Evolutionary conservation across 1,140 invertebrate species (phyloP), one percentile per base, ranked within the genome.

Genomic region (Papilio machaon): DNA sequence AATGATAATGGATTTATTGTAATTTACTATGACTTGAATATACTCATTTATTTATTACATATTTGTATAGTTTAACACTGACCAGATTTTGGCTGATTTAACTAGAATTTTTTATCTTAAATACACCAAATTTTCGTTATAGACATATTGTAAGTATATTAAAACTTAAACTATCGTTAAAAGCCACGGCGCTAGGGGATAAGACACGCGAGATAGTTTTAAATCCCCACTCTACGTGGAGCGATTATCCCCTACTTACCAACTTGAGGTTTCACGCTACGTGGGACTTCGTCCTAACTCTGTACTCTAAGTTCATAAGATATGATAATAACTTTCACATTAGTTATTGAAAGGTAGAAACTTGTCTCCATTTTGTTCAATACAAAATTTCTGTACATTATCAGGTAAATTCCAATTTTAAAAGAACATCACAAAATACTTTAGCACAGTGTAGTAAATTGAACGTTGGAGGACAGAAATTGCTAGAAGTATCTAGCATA

Each of bases 231-330:
- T 70, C 64, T 15, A 38, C 64, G 64, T 70, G 64, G 30, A 64
- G 60, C 8, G 60, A 70, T 70, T 70, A 70, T 70, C 64, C 64
- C 23, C 30, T 70, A 35, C 64, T 70, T 70, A 70, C 7, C 30
- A 70, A 70, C 64, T 70, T 38, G 64, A 15, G 23, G 30, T 70
- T 70, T 38, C 6, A 70, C 30, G 64, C 23, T 70, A 70, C 35
- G 13, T 38, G 13, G 23, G 10, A 67, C 23, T 70, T 70, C 5
- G 5, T 17, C 6, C 64, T 17, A 70, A 38, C 11, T 70, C 3
- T 70, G 60, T 30, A 17, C 23, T 7, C 11, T 4, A 35, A 35
- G 4, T 70, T 70, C 15, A 35, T 70, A 70, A 70, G 64, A 70
- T 2, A 30, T 17, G 64, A 70, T 35, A 35, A 30, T 13, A 19